These are phyloP conservation scores for Crenuchus spilurus DNA, from an alignment of 2,797 vertebrate genomes.

Conservation along the genomic window DNA sequence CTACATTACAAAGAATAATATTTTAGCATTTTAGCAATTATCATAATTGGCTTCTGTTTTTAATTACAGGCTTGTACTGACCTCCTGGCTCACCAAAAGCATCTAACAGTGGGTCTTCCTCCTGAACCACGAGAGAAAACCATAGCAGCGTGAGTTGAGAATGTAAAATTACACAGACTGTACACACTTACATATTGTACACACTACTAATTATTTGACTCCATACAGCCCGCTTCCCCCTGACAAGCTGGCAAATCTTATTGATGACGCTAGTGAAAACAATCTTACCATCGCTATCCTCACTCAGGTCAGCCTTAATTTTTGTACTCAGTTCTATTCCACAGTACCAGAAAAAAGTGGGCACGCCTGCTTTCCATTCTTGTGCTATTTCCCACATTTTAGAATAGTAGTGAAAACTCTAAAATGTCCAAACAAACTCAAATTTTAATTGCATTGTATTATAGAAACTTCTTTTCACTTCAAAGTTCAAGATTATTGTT, in stretches of 20 bases:
- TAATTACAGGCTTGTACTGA: constrained; percentile 79
- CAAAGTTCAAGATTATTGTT: too few species aligned
- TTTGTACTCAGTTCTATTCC: neutral
- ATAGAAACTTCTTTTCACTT: too few species aligned
- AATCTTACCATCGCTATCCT: constrained; percentile 90
- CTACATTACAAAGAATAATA: too few species aligned
- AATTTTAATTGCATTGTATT: too few species aligned
- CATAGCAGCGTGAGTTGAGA: constrained; percentile 83
- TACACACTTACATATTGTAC: neutral
- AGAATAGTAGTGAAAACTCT: too few species aligned
- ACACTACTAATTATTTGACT: neutral
- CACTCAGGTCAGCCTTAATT: constrained; percentile 86
- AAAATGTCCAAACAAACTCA: too few species aligned
- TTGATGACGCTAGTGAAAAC: constrained; percentile 91
- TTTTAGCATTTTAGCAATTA: too few species aligned
- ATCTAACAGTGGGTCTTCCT: constrained; percentile 83
- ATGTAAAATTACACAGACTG: neutral
- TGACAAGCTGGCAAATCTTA: constrained; percentile 85
- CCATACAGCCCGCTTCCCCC: constrained; percentile 83
- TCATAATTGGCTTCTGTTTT: neutral
- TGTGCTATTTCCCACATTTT: too few species aligned
- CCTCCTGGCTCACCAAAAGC: constrained; percentile 81
- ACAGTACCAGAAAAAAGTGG: neutral
- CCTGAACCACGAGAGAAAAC: constrained; percentile 95
- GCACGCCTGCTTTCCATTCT: too few species aligned